Base-by-base conservation (phyloP, 64 coral and sea anemone species). In the Montipora capricornis region DNA sequence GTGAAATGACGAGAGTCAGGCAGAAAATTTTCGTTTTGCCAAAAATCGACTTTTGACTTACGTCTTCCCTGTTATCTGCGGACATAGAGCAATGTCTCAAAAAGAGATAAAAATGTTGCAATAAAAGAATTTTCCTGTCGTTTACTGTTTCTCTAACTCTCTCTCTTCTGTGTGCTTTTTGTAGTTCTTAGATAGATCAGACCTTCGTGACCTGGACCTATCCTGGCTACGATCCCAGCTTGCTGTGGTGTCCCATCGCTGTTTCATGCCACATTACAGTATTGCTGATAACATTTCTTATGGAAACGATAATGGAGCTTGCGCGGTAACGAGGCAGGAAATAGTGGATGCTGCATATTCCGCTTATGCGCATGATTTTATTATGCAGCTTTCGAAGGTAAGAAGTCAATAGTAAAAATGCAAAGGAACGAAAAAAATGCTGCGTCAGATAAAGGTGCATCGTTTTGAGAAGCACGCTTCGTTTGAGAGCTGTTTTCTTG, bases 281-380 rank as follows among this genome's bases (percentile, higher is more conserved):
- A 80, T 98, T 49, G 96, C 89, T 24, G 71, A 98, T 47, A 98
- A 98, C 48, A 91, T 98, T 17, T 73, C 84, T 68, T 94, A 94
- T 74, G 96, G 92, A 9, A 78, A 98, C 50, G 94, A 95, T 15
- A 64, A 75, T 14, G 73, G 93, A 87, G 78, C 29, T 20, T 49
- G 46, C 13, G 76, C 46, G 3, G 59, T 94, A 52, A 81, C 92
- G 1, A 58, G 51, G 37, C 75, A 80, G n/a, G 92, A 97, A n/a
- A 88, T 97, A 13, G 76, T 91, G 20, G 89, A 89, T 15, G 93
- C 80, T 49, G 93, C 96, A 0, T 89, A 74, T 47, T 92, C 89
- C 2, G 85, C 96, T 61, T 79, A 62, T 79, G 89, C 93, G 24
- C 92, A 95, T 20, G 78, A 92, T 44, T 92, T 91, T 62, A 92